Percentiles rank a stretch among this genome's conserved stretches.
phyloP scores from a whole-genome alignment of 2,888 invertebrate species.

The Philonicus albiceps region DNA sequence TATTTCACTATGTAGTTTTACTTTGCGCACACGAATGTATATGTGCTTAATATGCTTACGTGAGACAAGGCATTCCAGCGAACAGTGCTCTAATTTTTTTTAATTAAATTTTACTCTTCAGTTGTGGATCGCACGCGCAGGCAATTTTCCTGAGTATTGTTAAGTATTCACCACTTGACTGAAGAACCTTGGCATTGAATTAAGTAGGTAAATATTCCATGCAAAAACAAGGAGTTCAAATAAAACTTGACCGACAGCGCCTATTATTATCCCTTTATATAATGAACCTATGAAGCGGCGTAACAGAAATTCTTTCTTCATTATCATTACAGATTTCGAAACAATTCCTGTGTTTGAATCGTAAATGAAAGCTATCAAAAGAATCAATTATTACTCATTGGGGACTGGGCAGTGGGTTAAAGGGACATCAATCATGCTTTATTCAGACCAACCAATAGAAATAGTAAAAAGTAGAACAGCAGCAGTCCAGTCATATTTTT shows the following conservation, averaged over 20 bases:
- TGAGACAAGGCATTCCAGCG: background rate
- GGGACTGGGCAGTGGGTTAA: background rate
- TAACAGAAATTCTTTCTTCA: background rate
- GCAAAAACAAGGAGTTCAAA: background rate
- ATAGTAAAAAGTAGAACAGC: background rate
- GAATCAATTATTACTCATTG: background rate
- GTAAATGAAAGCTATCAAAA: background rate
- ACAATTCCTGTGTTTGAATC: background rate
- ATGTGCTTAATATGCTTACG: background rate
- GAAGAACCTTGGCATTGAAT: background rate
- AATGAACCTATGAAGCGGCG: background rate
- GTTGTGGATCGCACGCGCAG: background rate
- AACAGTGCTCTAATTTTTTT: background rate
- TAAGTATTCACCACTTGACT: background rate
- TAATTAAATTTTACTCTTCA: background rate
- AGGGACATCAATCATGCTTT: background rate
- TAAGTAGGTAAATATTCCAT: background rate
- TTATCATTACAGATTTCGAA: background rate
- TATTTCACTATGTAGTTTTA: background rate
- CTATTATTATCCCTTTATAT: background rate
- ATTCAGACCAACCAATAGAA: background rate
- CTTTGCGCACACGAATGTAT: background rate
- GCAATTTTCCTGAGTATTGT: background rate
- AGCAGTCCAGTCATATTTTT: background rate
- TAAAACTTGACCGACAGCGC: background rate